These are phyloP conservation scores for Microplitis demolitor DNA, from an alignment of 1,140 invertebrate species.

Conservation along the genomic window DNA sequence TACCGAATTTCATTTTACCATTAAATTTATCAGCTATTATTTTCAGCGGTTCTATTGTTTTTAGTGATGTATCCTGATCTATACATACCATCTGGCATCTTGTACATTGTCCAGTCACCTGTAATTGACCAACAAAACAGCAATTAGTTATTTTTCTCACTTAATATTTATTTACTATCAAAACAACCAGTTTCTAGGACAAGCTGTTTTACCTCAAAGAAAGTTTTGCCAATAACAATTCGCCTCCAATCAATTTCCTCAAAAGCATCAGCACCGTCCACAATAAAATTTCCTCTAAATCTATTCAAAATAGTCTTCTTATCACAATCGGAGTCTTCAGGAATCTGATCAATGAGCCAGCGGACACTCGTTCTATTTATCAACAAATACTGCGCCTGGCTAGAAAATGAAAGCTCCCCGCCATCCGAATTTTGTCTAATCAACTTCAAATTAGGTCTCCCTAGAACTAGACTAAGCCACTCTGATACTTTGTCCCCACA, in stretches of 20 bases:
- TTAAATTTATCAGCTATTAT: slow-evolving; percentile 75
- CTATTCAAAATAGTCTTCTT: slow-evolving; percentile 66
- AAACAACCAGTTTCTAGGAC: no score
- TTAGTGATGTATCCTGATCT: slow-evolving; percentile 80
- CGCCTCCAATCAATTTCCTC: slow-evolving; percentile 77
- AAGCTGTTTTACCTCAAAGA: slow-evolving; percentile 67
- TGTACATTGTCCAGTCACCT: slow-evolving; percentile 79
- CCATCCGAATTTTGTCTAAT: slow-evolving; percentile 64
- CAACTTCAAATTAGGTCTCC: slow-evolving; percentile 70
- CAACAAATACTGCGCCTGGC: slow-evolving; percentile 87
- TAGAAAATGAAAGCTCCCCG: slow-evolving; percentile 73
- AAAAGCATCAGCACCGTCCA: slow-evolving; percentile 69
- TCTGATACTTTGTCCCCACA: slow-evolving; percentile 79
- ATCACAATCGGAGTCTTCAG: slow-evolving; percentile 59
- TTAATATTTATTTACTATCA: no score
- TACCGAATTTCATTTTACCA: slow-evolving; percentile 79
- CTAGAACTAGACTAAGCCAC: slow-evolving; percentile 76
- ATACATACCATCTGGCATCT: slow-evolving; percentile 95
- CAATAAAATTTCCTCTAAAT: slow-evolving; percentile 73
- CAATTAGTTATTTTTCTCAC: neutral
- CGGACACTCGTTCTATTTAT: slow-evolving; percentile 77
- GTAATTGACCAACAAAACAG: slow-evolving; percentile 26
- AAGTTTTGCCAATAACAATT: slow-evolving; percentile 71
- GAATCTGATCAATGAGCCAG: slow-evolving; percentile 69
- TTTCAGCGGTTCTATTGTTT: slow-evolving; percentile 82